phyloP scores from a whole-genome alignment of 2,113 vertebrate genomes.

The Catharus minimus region DNA sequence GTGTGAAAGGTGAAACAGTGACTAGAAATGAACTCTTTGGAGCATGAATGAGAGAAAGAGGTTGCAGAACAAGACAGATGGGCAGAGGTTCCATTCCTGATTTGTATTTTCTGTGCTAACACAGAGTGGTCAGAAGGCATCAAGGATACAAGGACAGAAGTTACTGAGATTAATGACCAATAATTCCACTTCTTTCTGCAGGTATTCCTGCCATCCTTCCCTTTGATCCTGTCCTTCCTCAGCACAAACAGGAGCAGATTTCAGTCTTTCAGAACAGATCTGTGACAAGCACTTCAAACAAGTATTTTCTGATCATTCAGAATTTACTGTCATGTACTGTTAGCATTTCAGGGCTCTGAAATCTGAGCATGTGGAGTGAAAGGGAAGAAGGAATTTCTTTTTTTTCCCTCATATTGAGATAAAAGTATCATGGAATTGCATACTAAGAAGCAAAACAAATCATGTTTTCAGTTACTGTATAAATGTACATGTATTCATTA shows the following conservation, averaged over 20 bases:
- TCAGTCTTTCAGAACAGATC: not conserved
- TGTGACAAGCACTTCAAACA: not conserved
- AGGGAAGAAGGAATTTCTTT: not conserved
- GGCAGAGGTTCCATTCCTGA: not conserved
- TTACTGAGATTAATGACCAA: not conserved
- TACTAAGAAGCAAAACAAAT: not conserved
- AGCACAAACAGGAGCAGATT: not conserved
- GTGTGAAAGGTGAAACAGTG: not conserved
- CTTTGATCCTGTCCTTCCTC: not conserved
- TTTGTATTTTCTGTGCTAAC: not conserved
- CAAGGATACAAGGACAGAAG: not conserved
- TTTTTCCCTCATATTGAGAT: not conserved
- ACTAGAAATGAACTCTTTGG: not conserved
- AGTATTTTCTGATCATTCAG: not conserved
- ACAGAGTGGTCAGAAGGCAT: not conserved
- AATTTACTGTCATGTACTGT: not conserved
- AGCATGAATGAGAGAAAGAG: not conserved
- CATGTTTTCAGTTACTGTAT: not conserved
- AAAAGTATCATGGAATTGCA: not conserved
- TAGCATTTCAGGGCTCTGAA: not conserved
- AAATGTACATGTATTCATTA: not conserved
- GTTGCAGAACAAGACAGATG: not conserved
- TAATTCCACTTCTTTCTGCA: not conserved
- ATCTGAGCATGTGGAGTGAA: not conserved
- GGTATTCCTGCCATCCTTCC: not conserved